Conservation (phyloP, 2,888 invertebrate genomes). For the Sphinx pinastri region DNA sequence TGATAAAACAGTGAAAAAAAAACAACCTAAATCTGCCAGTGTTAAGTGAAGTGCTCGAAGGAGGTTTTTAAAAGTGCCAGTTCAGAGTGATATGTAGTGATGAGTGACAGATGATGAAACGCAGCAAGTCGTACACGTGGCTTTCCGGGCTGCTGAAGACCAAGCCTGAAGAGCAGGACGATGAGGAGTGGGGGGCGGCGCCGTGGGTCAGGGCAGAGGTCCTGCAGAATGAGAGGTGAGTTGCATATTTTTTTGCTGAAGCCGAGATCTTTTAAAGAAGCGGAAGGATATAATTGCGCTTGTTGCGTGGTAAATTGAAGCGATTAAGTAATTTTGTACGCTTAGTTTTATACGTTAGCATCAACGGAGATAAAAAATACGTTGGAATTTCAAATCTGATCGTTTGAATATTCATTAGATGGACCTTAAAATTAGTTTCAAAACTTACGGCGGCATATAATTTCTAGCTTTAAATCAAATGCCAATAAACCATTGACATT, state of each 20-base stretch:
- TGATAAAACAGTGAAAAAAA: neutral
- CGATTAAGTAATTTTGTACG: neutral
- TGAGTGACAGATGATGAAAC: conserved; percentile 63
- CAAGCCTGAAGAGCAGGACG: conserved; percentile 51
- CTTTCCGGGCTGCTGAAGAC: conserved; percentile 74
- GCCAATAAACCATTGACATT: neutral
- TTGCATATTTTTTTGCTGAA: conserved; percentile 12
- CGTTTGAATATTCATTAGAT: neutral
- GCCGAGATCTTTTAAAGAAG: neutral
- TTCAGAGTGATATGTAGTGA: conserved; percentile 35
- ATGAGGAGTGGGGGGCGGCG: conserved; percentile 73
- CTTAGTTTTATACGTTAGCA: neutral
- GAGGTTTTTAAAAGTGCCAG: conserved; percentile 19
- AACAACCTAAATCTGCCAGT: conserved; percentile 23
- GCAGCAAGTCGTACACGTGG: conserved; percentile 80
- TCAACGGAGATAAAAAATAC: neutral
- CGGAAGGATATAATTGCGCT: neutral
- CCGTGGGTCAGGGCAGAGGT: conserved; percentile 72
- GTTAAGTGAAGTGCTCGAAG: conserved; percentile 21
- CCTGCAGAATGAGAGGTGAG: conserved; percentile 70
- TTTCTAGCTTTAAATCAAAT: neutral
- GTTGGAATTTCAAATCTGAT: neutral
- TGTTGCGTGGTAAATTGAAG: neutral
- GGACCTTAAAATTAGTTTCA: no score
- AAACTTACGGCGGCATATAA: neutral